Evolutionary conservation across 2,113 vertebrate species (phyloP), one percentile per base, ranked within the genome.

Genomic region (Cygnus buccinator): DNA sequence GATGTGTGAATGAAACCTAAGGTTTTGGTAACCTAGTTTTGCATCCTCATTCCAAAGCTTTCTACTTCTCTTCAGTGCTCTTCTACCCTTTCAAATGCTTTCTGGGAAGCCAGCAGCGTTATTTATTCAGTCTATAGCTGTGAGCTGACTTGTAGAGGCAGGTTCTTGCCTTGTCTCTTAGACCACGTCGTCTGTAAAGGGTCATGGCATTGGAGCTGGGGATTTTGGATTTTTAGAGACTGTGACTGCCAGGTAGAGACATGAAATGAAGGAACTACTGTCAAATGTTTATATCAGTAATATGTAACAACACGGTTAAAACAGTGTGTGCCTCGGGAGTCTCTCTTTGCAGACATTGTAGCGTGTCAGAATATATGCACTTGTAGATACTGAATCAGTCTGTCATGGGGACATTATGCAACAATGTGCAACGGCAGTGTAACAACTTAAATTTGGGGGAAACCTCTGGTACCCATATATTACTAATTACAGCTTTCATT

Each of bases 271-370:
- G 50, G 72, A 84, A 18, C 39, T 58, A 5, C 73, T 44, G 70
- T 61, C 66, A 78, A 80, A 75, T 19, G 13, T 13, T 52, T 75
- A 39, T 90, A 43, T 41, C 50, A 48, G 33, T 78, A 71, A 78
- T 33, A 44, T 17, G 5, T n/a, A 73, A 55, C 31, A 31, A 78
- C 28, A 35, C 26, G 65, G 58, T 23, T 67, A 52, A 71, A 58
- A 23, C 37, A 57, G 50, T 59, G 87, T 77, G 37, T 81, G 76
- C 65, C 61, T 80, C 41, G 9, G 37, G 39, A 66, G 73, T 90
- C 74, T 78, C 93, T 93, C 58, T 93, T 95, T 88, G 50, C 83
- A 86, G 85, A 58, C 76, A 63, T 52, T 84, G 70, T 13, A 58
- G 16, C 39, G 26, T 79, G 68, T 73, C 39, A 12, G 31, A 66